Percentiles rank a stretch among this genome's conserved stretches.
Conservation (phyloP, 2,113 vertebrate species). For the Chelonoidis abingdonii region DNA sequence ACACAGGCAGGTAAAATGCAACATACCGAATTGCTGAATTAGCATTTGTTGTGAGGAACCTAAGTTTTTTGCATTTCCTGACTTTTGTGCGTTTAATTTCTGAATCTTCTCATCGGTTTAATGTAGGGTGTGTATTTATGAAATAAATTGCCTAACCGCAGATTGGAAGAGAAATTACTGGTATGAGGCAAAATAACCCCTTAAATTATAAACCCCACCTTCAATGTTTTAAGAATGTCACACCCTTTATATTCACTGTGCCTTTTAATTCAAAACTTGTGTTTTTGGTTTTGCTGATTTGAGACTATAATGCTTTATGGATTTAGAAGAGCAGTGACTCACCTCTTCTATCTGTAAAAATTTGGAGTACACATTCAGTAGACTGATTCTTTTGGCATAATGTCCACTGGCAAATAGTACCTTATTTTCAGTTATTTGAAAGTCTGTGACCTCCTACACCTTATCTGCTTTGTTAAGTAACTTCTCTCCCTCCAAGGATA, state of each 20-base stretch:
- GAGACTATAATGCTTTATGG: not conserved
- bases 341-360: not conserved
- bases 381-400: not conserved
- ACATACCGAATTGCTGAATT: rapidly evolving
- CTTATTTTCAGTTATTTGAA: not conserved
- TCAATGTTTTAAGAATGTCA: not conserved
- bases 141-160: not conserved
- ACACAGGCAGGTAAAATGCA: not conserved
- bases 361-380: not conserved
- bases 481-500: not conserved
- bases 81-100: not conserved
- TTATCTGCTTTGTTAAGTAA: constrained; percentile 20
- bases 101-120: not conserved
- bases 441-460: not conserved
- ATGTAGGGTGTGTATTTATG: not conserved
- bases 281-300: not conserved
- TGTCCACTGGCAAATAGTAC: not conserved
- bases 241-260: not conserved
- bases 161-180: not conserved
- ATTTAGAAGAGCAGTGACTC: not conserved
- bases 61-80: not conserved
- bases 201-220: not conserved
- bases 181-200: not conserved
- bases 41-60: not conserved
- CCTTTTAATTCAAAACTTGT: not conserved